phyloP scores from a whole-genome alignment of 1,140 invertebrate genomes.

The Magallana gigas region DNA sequence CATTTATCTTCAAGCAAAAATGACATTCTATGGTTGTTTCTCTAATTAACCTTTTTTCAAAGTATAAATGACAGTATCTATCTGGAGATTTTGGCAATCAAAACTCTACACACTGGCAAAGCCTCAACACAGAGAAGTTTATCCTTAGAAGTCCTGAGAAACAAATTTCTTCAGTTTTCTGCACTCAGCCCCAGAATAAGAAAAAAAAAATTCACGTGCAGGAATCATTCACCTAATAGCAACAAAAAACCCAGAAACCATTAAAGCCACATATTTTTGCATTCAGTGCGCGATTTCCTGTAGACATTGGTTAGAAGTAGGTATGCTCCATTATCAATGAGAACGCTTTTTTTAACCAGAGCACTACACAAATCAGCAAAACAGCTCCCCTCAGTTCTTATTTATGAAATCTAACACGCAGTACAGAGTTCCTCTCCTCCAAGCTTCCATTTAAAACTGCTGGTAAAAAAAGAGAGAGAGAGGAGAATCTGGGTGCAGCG shows the following conservation, averaged over 20 bases:
- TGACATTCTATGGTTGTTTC: constrained; percentile 17
- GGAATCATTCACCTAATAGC: constrained; percentile 37
- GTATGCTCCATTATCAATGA: constrained; percentile 37
- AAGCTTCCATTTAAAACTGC: constrained; percentile 30
- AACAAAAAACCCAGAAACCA: constrained; percentile 35
- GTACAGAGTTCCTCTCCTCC: constrained; percentile 10
- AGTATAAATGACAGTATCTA: neutral
- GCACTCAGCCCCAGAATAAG: constrained; percentile 27
- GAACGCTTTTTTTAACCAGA: constrained; percentile 26
- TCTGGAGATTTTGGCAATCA: neutral
- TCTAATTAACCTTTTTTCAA: constrained; percentile 37
- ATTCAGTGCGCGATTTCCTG: constrained; percentile 28
- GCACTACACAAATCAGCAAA: constrained; percentile 32
- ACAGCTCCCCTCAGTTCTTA: constrained; percentile 13
- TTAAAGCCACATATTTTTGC: constrained; percentile 32
- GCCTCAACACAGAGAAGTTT: constrained; percentile 3
- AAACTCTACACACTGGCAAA: constrained; percentile 19
- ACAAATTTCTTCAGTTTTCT: constrained; percentile 21
- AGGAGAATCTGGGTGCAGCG: neutral
- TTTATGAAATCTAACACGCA: constrained; percentile 33
- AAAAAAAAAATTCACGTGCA: constrained; percentile 26
- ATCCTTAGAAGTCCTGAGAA: neutral
- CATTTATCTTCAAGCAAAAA: neutral
- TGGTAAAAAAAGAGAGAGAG: neutral
- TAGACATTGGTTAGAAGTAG: constrained; percentile 35